Percentiles rank a stretch among this genome's conserved stretches.
Evolutionary conservation across 2,888 invertebrate genomes (phyloP).

Genomic region (Diarsia dahlii): DNA sequence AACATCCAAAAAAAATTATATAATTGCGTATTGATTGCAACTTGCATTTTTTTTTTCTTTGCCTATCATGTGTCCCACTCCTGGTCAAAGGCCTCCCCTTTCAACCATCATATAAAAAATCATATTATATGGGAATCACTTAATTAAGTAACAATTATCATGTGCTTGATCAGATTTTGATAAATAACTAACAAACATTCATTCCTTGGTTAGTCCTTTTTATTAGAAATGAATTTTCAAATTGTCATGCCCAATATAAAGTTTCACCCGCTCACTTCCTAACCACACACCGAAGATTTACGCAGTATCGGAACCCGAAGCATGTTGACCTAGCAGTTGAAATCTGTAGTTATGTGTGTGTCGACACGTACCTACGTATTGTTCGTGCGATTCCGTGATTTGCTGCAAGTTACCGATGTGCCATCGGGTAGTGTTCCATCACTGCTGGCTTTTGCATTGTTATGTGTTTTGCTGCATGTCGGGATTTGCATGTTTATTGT

Average conservation of each 20-base stretch:
- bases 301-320: slow-evolving; percentile 77
- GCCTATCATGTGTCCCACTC: no score
- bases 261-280: slow-evolving; percentile 45
- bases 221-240: background rate
- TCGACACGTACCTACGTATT: slow-evolving; percentile 58
- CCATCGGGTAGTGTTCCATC: slow-evolving; percentile 34
- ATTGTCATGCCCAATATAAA: background rate
- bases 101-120: no score
- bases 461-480: slow-evolving; percentile 20
- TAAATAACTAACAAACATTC: background rate
- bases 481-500: slow-evolving; percentile 9
- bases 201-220: background rate
- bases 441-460: slow-evolving; percentile 34
- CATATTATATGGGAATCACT: background rate
- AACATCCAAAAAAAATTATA: no score
- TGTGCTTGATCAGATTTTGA: background rate
- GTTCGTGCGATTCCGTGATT: slow-evolving; percentile 59
- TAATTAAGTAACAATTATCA: background rate
- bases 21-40: no score
- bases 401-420: slow-evolving; percentile 53
- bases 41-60: no score
- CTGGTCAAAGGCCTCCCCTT: no score
- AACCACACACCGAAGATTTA: slow-evolving; percentile 80
- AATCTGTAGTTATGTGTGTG: slow-evolving; percentile 76
- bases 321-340: slow-evolving; percentile 80